Conservation (phyloP, 2,888 invertebrate species). For the Diaprepes abbreviatus region DNA sequence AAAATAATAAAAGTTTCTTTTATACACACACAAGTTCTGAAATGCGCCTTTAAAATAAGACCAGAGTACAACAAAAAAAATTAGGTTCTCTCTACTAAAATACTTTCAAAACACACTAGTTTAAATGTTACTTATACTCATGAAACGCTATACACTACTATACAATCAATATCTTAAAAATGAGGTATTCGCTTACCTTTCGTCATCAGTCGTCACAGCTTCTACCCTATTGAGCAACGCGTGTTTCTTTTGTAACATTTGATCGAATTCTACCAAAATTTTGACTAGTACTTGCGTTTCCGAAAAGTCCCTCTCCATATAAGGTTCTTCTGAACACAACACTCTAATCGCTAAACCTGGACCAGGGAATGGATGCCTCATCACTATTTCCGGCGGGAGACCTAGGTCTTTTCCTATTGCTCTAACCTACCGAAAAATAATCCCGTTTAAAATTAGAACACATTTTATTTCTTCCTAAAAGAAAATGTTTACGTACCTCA, state of each 20-base stretch:
- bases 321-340: slow-evolving; percentile 95
- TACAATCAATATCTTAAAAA: too few relatives aligned
- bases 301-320: slow-evolving; percentile 93
- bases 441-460: too few relatives aligned
- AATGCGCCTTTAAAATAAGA: too few relatives aligned
- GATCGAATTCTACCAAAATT: slow-evolving; percentile 93
- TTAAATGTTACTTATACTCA: too few relatives aligned
- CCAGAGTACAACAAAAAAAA: too few relatives aligned
- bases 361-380: slow-evolving; percentile 98
- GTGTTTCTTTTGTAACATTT: slow-evolving; percentile 93
- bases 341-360: slow-evolving; percentile 98
- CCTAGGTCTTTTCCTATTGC: slow-evolving; percentile 91
- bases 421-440: slow-evolving; percentile 73
- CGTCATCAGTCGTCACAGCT: slow-evolving; percentile 81
- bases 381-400: slow-evolving; percentile 87
- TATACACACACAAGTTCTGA: too few relatives aligned
- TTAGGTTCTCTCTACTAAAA: too few relatives aligned
- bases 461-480: background rate
- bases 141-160: too few relatives aligned
- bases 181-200: too few relatives aligned
- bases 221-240: slow-evolving; percentile 90
- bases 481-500: slow-evolving; percentile 74
- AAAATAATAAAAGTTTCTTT: too few relatives aligned
- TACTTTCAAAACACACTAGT: too few relatives aligned
- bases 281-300: slow-evolving; percentile 96